Conservation (phyloP, 2,888 invertebrate genomes). For the Cryptus armator region DNA sequence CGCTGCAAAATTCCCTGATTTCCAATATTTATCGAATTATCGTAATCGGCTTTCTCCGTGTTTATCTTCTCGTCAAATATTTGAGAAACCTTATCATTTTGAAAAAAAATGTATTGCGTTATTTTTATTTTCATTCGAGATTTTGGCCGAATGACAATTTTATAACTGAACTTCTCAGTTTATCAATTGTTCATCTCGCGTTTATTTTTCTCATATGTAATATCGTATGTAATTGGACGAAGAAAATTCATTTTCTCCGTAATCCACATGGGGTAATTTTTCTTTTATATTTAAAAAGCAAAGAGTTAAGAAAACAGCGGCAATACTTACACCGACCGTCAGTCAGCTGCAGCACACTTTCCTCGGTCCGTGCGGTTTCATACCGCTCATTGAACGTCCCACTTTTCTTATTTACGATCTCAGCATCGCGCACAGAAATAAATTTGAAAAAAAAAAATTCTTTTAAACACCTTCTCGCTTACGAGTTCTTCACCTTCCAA, state of each 20-base stretch:
- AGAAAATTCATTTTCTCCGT: no score
- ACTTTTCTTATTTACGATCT: slow-evolving; percentile 41
- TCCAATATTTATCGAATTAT: neutral
- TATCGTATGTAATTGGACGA: no score
- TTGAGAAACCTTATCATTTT: no score
- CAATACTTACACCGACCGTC: slow-evolving; percentile 70
- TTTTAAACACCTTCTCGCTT: neutral
- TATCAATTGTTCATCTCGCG: no score
- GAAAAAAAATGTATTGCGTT: no score
- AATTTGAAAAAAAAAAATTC: neutral
- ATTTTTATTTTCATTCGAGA: no score
- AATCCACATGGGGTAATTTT: neutral
- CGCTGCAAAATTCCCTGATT: no score
- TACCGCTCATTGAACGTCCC: slow-evolving; percentile 52
- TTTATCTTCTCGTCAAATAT: no score
- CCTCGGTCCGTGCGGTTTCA: slow-evolving; percentile 68
- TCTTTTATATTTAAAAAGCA: neutral
- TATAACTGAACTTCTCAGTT: no score
- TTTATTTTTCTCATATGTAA: no score
- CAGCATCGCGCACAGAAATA: slow-evolving; percentile 38
- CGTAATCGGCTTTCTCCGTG: neutral
- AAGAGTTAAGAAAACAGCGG: neutral
- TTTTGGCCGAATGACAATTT: no score
- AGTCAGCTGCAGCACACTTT: slow-evolving; percentile 71
- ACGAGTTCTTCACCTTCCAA: neutral